Evolutionary conservation across 2,797 vertebrate genomes (phyloP), one percentile per base, ranked within the genome.

Genomic region (Clamator glandarius): DNA sequence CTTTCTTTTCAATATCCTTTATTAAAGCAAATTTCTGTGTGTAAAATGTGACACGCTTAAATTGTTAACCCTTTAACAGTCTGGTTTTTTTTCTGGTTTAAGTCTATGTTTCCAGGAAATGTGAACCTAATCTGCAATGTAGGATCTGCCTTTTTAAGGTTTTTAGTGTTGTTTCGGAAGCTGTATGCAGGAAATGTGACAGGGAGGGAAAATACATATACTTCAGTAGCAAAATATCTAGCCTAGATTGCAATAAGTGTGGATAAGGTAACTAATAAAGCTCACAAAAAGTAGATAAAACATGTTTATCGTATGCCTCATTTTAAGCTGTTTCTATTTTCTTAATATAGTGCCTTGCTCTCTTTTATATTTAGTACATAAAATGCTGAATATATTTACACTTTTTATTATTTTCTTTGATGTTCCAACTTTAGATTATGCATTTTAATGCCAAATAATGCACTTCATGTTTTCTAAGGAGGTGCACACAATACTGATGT

Each of bases 21-120:
- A 77, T 96, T 92, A 91, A 86, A 88, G 93, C 41, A 67, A 89
- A 92, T 92, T 72, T 82, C 85, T 85, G 8, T 84, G 63, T 92
- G 87, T 93, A 84, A 92, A 94, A 78, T 59, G 72, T 58, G 82
- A n/a, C 80, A 96, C 25, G 19, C 35, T 89, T 69, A 84, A 89
- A 44, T 79, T 78, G 87, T 95, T 93, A 95, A 93, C 94, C 87
- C 48, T 74, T 78, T 81, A 89, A 28, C 48, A 59, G 78, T 74
- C 51, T 29, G 44, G 39, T 39, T 24, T 15, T 84, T 81, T 87
- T 67, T 82, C 57, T 91, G 68, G n/a, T 96, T 89, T 85, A 94
- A 97, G 73, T 95, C 89, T 74, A 69, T 54, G 31, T 66, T 87
- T 93, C 64, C 69, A 87, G 85, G 64, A 95, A 96, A 93, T 82